Evolutionary conservation across 2,888 invertebrate genomes (phyloP), one percentile per base, ranked within the genome.

Genomic region (Mamestra brassicae): DNA sequence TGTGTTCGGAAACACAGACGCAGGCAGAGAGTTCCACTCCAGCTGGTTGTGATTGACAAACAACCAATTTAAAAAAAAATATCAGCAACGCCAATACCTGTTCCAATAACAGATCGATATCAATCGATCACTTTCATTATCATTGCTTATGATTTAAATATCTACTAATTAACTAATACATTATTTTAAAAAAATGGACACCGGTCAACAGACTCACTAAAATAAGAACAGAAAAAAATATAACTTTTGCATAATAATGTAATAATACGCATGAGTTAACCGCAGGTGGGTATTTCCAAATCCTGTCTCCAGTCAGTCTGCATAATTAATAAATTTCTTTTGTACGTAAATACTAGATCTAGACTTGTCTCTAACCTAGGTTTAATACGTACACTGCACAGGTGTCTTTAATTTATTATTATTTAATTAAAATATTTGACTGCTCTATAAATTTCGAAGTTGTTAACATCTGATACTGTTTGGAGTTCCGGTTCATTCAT

Each of bases 401-500:
- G 71, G 71, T 76, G 78, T 64, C 15, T 70, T 36, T 10, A 50
- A 42, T 68, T 60, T 61, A 61, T 55, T 38, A 34, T 17, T 50
- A 69, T n/a, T 55, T 17, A 50, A 60, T 76, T 67, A 10, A 52
- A 68, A 42, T 34, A 34, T 34, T n/a, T 15, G 13, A n/a, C 15
- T 13, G n/a, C 47, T 68, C n/a, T 5, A 76, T 55, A 75, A 38
- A 38, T 47, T 42, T 7, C 0, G 4, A 54, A 76, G 8, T n/a
- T 47, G 69, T 36, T 69, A 61, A 50, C 54, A 69, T 8, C 5
- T 45, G 45, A 34, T 60, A 47, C 34, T 60, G n/a, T 34, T 60
- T 38, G 11, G 4, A 55, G 61, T 61, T 77, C 77, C 70, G 75
- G 75, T 76, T 77, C 77, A 70, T 55, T 77, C 50, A 42, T 77